A percentile compares a stretch with the other conserved stretches of the same genome.
These are phyloP conservation scores for Parnassius glacialis DNA, from an alignment of 2,888 invertebrate species.

Conservation along the genomic window DNA sequence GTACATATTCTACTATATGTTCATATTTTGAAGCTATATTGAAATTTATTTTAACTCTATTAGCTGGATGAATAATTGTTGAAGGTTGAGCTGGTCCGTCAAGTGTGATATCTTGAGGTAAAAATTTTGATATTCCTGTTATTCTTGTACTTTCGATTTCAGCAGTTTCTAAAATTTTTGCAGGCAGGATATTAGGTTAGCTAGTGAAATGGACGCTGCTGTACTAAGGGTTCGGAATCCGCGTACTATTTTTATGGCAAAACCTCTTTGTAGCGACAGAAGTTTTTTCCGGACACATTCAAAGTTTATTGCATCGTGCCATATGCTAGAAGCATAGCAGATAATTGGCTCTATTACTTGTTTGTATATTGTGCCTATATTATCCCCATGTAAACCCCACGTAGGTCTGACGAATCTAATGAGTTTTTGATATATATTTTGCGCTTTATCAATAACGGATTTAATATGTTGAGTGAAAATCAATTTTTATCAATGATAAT, in stretches of 20 bases:
- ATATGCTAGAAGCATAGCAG: slow-evolving; percentile 23
- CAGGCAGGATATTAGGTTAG: neutral
- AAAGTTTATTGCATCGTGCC: slow-evolving; percentile 8
- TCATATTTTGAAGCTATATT: too few species aligned
- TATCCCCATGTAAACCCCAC: slow-evolving; percentile 18
- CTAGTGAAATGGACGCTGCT: neutral
- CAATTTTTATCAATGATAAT: neutral
- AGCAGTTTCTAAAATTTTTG: neutral
- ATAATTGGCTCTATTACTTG: slow-evolving; percentile 30
- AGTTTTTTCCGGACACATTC: neutral
- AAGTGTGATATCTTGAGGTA: too few species aligned
- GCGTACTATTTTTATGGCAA: neutral
- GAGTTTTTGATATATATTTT: slow-evolving; percentile 17
- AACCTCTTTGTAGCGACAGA: slow-evolving; percentile 1
- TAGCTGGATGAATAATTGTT: too few species aligned
- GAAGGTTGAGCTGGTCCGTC: too few species aligned
- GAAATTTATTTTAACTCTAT: too few species aligned
- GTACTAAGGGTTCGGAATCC: slow-evolving; percentile 2
- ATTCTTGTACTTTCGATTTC: neutral
- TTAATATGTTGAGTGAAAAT: slow-evolving; percentile 10
- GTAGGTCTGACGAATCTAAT: slow-evolving; percentile 3
- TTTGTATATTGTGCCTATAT: slow-evolving; percentile 21
- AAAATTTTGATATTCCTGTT: too few species aligned
- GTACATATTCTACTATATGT: too few species aligned
- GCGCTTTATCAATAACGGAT: slow-evolving; percentile 13